phyloP scores from a whole-genome alignment of 2,113 vertebrate species.

The Capreolus pygargus region DNA sequence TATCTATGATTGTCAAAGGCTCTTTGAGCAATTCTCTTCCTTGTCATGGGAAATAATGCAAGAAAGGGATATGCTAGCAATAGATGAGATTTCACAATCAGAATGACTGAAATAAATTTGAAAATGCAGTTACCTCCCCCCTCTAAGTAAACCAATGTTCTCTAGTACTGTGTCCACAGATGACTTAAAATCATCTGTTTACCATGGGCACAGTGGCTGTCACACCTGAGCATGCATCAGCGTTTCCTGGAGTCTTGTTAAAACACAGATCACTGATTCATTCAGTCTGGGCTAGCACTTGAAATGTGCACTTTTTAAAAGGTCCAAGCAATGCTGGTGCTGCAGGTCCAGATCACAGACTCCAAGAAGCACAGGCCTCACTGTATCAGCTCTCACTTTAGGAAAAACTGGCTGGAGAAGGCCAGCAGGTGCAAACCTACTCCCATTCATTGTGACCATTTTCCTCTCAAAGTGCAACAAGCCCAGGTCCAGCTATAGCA shows the following conservation, averaged over 20 bases:
- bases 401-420: neutral
- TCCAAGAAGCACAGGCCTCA: neutral
- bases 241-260: neutral
- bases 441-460: neutral
- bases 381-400: neutral
- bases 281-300: neutral
- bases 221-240: neutral
- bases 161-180: neutral
- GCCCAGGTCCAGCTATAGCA: too few species aligned
- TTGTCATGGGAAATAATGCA: neutral
- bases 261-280: neutral
- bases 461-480: neutral
- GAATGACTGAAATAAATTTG: neutral
- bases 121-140: neutral
- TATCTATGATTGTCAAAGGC: neutral
- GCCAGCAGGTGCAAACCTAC: neutral
- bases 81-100: neutral
- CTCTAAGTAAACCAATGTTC: neutral
- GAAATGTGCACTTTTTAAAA: neutral
- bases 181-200: neutral
- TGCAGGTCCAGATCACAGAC: neutral
- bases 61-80: neutral
- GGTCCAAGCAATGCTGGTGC: neutral
- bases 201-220: fast-evolving
- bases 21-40: neutral